These are phyloP conservation scores for Xenentodon cancila DNA, from an alignment of 2,797 vertebrate species.

Conservation along the genomic window DNA sequence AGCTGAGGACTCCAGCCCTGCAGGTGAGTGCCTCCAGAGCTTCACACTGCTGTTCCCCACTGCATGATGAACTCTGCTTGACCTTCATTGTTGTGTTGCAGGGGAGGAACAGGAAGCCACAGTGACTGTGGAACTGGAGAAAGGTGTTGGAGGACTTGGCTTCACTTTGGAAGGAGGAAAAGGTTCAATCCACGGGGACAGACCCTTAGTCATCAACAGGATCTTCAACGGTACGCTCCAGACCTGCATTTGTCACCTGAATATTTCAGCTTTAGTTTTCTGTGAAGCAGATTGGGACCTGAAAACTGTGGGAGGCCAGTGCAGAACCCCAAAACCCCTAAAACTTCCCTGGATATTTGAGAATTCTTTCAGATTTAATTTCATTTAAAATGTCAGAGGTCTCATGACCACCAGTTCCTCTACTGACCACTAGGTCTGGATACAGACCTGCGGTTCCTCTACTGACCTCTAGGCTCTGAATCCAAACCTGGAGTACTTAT, in stretches of 20 bases:
- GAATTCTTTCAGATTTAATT: too few species aligned
- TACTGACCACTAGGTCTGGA: too few species aligned
- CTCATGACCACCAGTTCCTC: too few species aligned
- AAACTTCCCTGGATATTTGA: too few species aligned
- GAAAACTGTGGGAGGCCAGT: too few species aligned
- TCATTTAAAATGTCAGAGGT: too few species aligned
- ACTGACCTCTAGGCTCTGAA: too few species aligned
- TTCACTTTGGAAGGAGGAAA: constrained; percentile 95
- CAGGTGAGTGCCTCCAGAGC: constrained; percentile 41
- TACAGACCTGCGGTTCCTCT: too few species aligned
- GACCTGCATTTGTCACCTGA: not conserved
- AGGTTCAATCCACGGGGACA: constrained; percentile 92
- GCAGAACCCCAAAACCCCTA: too few species aligned
- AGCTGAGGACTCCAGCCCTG: constrained; percentile 28
- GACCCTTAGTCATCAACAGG: constrained; percentile 87
- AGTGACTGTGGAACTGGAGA: constrained; percentile 83
- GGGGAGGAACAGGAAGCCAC: constrained; percentile 70
- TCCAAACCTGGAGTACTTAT: too few species aligned
- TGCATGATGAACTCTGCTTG: not conserved
- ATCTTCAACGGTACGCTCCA: constrained; percentile 88
- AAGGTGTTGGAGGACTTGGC: constrained; percentile 88
- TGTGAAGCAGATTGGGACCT: too few species aligned
- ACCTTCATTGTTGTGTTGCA: constrained; percentile 17
- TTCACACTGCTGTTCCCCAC: not conserved
- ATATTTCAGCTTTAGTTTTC: too few species aligned